Base-by-base conservation (phyloP, 2,113 vertebrate genomes). In the Syngnathoides biaculeatus region DNA sequence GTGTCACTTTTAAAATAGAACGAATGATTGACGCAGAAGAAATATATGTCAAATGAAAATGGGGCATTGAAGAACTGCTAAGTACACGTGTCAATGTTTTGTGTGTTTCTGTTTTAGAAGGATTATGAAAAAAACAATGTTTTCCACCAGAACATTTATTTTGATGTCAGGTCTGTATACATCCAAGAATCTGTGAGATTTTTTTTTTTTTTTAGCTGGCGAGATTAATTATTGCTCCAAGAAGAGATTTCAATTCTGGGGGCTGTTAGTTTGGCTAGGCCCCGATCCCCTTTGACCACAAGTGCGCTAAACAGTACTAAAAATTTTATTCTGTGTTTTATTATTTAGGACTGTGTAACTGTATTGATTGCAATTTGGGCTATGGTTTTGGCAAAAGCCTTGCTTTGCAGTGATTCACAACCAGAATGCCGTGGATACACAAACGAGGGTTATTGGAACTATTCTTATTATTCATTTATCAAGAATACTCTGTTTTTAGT, bases 1-100 rank as follows among this genome's bases (percentile, higher is more conserved):
- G 65, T 53, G 75, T 53, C 43, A 45, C 67, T 43, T 43, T 43
- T 63, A 26, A 56, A 75, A 69, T 42, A 60, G 61, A 79, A 22
- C 15, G 9, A 62, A 57, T 57, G 74, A 84, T 58, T 67, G 77
- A 67, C 13, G 19, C 27, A 11, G 59, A 79, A 35, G n/a, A 60
- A 68, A 77, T 68, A 75, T 64, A 57, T 47, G 39, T 65, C 72
- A 63, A 69, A 53, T 45, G 27, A 6, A 45, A 65, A 40, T 63
- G 47, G 52, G 20, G 35, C 38, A 13, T 14, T 71, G 24, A 13
- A 22, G 50, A 72, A 62, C 53, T 53, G 52, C 47, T 69, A 47
- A 50, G 19, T 57, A 63, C 19, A 11, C 22, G 48, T n/a, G n/a
- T 24, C 4, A 26, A 11, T 55, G 22, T 13, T 13, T 24, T 13